Percentiles rank a stretch among this genome's conserved stretches.
These are phyloP conservation scores for Larimichthys crocea DNA, from an alignment of 2,113 vertebrate genomes.

Conservation along the genomic window DNA sequence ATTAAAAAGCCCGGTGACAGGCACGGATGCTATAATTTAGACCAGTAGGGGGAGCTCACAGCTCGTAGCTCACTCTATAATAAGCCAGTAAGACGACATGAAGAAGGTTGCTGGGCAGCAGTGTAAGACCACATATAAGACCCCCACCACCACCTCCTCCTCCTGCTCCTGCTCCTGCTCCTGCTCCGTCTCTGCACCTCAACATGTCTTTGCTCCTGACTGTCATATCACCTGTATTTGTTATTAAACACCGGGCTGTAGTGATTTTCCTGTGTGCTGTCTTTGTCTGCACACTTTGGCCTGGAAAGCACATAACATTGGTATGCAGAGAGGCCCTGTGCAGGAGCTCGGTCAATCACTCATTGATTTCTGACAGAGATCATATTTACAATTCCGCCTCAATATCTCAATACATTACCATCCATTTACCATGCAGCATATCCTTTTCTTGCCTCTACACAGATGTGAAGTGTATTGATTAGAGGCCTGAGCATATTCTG, in stretches of 20 bases:
- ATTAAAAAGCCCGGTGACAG: background rate
- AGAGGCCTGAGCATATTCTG: conserved; percentile 18
- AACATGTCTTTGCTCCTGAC: conserved; percentile 25
- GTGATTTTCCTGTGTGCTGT: background rate
- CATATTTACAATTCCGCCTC: conserved; percentile 65
- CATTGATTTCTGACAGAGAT: conserved; percentile 69
- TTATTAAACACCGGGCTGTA: conserved; percentile 7
- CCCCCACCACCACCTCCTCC: background rate
- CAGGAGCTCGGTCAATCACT: conserved; percentile 45
- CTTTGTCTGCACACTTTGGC: conserved; percentile 2
- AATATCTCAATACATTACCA: conserved; percentile 48
- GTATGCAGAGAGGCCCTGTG: conserved; percentile 35
- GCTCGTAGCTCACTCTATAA: conserved; percentile 70
- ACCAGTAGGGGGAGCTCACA: conserved; percentile 93
- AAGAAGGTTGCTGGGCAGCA: conserved; percentile 58
- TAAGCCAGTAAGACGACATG: background rate
- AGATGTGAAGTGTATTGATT: conserved; percentile 24
- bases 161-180: too few species aligned
- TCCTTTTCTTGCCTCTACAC: background rate
- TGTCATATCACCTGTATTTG: conserved; percentile 18
- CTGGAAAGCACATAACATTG: conserved; percentile 2
- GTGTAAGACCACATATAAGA: conserved; percentile 26
- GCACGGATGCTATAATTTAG: background rate
- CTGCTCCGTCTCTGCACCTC: conserved; percentile 32
- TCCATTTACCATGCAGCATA: conserved; percentile 8